These are phyloP conservation scores for Eidolon helvum DNA, from an alignment of 2,113 vertebrate genomes.

Conservation along the genomic window DNA sequence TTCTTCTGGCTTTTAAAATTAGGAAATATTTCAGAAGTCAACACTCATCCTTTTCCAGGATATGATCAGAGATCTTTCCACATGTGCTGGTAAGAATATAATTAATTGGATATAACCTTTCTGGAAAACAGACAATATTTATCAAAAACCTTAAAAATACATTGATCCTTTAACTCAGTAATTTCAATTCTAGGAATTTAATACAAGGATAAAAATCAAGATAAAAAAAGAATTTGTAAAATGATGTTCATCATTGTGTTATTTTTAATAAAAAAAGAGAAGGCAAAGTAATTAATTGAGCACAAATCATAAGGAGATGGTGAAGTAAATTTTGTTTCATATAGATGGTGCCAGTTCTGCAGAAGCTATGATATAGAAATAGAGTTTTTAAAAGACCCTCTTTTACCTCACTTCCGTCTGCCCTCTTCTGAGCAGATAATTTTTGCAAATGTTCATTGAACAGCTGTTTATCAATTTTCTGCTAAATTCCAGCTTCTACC, in stretches of 20 bases:
- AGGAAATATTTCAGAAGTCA: background rate
- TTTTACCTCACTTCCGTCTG: fast-evolving
- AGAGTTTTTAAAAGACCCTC: background rate
- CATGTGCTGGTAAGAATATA: background rate
- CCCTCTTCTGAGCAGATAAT: background rate
- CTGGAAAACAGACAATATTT: background rate
- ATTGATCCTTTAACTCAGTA: background rate
- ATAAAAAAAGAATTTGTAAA: background rate
- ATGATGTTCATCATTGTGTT: background rate
- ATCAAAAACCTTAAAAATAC: background rate
- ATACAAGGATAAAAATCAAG: background rate
- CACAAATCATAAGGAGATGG: background rate
- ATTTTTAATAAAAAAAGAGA: background rate
- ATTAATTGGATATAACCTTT: background rate
- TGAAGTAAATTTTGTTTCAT: background rate
- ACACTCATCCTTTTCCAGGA: background rate
- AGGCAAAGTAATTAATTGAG: background rate
- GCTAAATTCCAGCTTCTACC: background rate
- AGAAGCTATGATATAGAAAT: background rate
- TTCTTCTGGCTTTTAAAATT: background rate
- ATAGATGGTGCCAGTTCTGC: background rate
- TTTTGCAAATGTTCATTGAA: background rate
- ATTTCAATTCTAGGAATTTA: background rate
- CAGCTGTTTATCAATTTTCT: background rate
- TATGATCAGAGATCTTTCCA: background rate